Evolutionary conservation across 1,140 invertebrate genomes (phyloP).

Genomic region (Chionoecetes opilio): DNA sequence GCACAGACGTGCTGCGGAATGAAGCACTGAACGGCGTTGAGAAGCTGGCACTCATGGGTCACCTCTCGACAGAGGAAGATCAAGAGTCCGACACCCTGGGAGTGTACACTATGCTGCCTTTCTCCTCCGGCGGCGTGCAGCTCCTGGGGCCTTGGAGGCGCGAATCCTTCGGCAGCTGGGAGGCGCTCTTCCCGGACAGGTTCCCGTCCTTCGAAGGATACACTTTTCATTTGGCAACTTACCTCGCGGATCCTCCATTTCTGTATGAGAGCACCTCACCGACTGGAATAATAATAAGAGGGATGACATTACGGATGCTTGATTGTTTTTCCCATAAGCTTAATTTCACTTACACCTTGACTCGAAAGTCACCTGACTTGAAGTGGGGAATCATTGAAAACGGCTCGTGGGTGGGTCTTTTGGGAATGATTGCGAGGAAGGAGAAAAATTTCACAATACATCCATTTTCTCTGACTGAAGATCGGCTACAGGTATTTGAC

Average conservation of each 20-base stretch:
- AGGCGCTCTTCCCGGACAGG: not conserved
- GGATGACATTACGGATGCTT: too few species aligned
- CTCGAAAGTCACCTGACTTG: slow-evolving; percentile 36
- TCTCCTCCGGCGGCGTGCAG: not conserved
- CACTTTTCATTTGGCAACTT: too few species aligned
- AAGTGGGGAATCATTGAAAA: slow-evolving; percentile 52
- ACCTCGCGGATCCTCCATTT: too few species aligned
- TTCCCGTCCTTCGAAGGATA: too few species aligned
- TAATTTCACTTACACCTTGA: slow-evolving; percentile 30
- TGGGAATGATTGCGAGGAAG: slow-evolving; percentile 62
- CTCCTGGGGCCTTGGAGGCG: not conserved
- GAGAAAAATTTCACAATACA: slow-evolving; percentile 78
- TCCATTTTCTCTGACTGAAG: slow-evolving; percentile 44
- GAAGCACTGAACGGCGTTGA: not conserved
- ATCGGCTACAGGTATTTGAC: slow-evolving; percentile 59
- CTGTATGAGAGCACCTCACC: too few species aligned
- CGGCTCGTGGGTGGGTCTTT: not conserved
- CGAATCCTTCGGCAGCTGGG: not conserved
- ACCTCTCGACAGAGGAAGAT: not conserved
- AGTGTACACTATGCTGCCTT: not conserved
- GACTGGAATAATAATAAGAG: too few species aligned
- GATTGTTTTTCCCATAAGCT: too few species aligned
- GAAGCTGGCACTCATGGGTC: not conserved
- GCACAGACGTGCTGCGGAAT: not conserved
- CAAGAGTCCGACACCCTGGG: not conserved